phyloP scores from a whole-genome alignment of 2,113 vertebrate species.

The Pituophis catenifer region DNA sequence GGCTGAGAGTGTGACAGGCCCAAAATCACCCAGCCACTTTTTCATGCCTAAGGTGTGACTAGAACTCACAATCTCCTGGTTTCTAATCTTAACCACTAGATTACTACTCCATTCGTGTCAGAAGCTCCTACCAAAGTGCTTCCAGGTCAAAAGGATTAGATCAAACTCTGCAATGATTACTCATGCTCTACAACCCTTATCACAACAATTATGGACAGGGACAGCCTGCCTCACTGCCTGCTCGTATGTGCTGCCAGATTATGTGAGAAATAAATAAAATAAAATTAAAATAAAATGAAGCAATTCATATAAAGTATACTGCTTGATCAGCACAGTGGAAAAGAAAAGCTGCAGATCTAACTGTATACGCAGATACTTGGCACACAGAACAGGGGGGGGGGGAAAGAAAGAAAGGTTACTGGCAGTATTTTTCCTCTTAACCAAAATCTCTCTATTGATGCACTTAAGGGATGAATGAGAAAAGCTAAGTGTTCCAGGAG shows the following conservation, averaged over 20 bases:
- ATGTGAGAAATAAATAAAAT: conserved; percentile 35
- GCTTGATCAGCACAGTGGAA: conserved; percentile 33
- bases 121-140: not conserved
- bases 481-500: not conserved
- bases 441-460: not conserved
- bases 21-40: no score
- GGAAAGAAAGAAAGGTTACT: not conserved
- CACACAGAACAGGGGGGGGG: not conserved
- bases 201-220: not conserved
- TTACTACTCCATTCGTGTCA: not conserved
- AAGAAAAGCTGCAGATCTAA: conserved; percentile 3
- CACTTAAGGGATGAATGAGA: conserved; percentile 16
- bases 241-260: conserved; percentile 17
- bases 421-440: not conserved
- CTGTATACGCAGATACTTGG: conserved; percentile 14
- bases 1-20: no score
- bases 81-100: not conserved
- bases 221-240: not conserved
- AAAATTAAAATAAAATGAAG: conserved; percentile 49
- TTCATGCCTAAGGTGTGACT: no score
- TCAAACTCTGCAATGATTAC: not conserved
- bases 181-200: not conserved
- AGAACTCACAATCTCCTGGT: no score
- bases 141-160: not conserved
- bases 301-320: conserved; percentile 33